These are phyloP conservation scores for Euspilapteryx auroguttella DNA, from an alignment of 2,888 invertebrate genomes.

Conservation along the genomic window DNA sequence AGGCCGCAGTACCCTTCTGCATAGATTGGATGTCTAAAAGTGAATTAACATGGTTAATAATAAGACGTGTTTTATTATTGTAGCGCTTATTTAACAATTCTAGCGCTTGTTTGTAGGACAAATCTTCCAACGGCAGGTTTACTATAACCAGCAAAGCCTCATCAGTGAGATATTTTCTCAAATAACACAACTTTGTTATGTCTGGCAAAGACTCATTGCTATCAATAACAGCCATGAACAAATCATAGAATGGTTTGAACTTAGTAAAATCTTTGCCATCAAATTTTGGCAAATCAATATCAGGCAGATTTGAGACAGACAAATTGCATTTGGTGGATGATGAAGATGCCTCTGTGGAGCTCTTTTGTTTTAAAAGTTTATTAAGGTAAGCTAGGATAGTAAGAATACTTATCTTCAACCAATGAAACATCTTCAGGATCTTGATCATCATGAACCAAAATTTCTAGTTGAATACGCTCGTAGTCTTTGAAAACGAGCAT, in stretches of 20 bases:
- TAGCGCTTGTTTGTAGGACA: constrained; percentile 6
- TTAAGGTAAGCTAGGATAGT: too few relatives aligned
- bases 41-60: constrained; percentile 5
- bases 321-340: background rate
- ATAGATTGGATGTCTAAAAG: constrained; percentile 6
- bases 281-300: background rate
- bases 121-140: constrained; percentile 7
- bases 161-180: constrained; percentile 5
- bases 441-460: background rate
- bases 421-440: background rate
- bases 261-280: background rate
- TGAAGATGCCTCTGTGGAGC: background rate
- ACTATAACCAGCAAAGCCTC: constrained; percentile 5
- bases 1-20: constrained; percentile 9
- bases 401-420: background rate
- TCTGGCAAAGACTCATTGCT: background rate
- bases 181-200: constrained; percentile 7
- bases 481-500: background rate
- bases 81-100: constrained; percentile 6
- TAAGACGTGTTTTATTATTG: constrained; percentile 7
- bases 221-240: background rate
- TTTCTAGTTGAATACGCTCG: background rate
- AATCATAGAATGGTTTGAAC: background rate
- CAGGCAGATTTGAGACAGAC: background rate
- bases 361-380: too few relatives aligned